A percentile compares a stretch with the other conserved stretches of the same genome.
phyloP scores from a whole-genome alignment of 2,888 invertebrate species.

The Toxonevra muliebris region DNA sequence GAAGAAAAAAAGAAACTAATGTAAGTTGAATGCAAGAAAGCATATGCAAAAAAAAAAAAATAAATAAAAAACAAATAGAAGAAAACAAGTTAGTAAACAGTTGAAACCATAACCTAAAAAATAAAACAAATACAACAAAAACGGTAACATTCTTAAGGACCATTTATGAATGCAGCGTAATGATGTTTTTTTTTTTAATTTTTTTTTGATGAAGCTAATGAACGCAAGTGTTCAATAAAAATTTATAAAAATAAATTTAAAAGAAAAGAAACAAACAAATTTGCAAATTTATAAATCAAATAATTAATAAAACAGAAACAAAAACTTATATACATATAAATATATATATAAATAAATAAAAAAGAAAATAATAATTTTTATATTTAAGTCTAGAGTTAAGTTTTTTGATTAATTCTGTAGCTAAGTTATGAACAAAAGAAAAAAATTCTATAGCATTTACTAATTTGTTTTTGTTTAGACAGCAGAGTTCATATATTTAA shows the following conservation, averaged over 20 bases:
- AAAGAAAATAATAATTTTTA: constrained; percentile 8
- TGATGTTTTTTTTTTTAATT: constrained; percentile 33
- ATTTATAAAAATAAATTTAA: constrained; percentile 26
- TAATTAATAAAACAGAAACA: constrained; percentile 44
- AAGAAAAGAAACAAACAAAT: constrained; percentile 27
- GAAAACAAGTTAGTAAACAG: background rate
- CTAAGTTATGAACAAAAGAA: too few relatives aligned
- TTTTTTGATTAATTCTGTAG: too few relatives aligned
- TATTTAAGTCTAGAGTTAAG: too few relatives aligned
- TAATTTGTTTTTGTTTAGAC: too few relatives aligned
- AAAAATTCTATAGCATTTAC: too few relatives aligned
- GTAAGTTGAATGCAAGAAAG: constrained; percentile 20
- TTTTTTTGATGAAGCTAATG: constrained; percentile 20
- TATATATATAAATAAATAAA: constrained; percentile 35
- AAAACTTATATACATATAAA: constrained; percentile 40
- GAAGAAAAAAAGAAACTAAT: background rate
- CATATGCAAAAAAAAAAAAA: constrained; percentile 11
- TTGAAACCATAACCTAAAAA: background rate
- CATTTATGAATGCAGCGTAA: constrained; percentile 31
- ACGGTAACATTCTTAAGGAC: constrained; percentile 38
- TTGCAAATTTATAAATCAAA: constrained; percentile 32
- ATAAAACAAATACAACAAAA: background rate
- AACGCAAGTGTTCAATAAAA: constrained; percentile 32
- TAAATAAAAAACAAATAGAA: background rate
- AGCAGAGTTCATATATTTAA: too few relatives aligned